Evolutionary conservation across 1,140 invertebrate genomes (phyloP).

Genomic region (Akabosia matsudoensis): DNA sequence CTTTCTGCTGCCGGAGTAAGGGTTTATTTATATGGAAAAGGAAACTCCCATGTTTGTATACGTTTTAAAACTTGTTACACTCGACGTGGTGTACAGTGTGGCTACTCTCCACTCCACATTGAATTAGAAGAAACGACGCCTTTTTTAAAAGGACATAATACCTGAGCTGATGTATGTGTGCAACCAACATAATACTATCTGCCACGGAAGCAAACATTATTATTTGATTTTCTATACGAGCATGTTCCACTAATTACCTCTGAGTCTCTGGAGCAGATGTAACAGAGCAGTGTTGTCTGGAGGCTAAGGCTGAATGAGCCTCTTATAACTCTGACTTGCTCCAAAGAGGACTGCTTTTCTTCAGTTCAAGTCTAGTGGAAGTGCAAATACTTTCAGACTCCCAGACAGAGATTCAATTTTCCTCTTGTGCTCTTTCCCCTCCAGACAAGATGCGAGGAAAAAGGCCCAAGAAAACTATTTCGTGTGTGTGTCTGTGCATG

Average conservation of each 20-base stretch:
- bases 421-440: not conserved
- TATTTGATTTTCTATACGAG: not conserved
- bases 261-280: too few species aligned
- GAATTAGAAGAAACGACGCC: too few species aligned
- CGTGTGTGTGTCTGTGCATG: not conserved
- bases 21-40: not conserved
- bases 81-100: too few species aligned
- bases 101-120: too few species aligned
- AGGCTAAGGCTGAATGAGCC: too few species aligned
- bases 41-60: not conserved
- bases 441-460: not conserved
- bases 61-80: not conserved
- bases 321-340: too few species aligned
- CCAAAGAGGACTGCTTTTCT: not conserved
- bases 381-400: not conserved
- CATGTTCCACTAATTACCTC: not conserved
- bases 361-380: not conserved
- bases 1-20: not conserved
- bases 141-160: too few species aligned
- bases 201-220: not conserved
- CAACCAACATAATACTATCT: not conserved
- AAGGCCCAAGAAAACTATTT: too few species aligned
- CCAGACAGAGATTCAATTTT: not conserved
- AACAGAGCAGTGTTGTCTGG: too few species aligned
- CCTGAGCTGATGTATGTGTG: not conserved